Percentiles rank a stretch among this genome's conserved stretches.
phyloP scores from a whole-genome alignment of 1,140 invertebrate species.

The Caligus rogercresseyi region DNA sequence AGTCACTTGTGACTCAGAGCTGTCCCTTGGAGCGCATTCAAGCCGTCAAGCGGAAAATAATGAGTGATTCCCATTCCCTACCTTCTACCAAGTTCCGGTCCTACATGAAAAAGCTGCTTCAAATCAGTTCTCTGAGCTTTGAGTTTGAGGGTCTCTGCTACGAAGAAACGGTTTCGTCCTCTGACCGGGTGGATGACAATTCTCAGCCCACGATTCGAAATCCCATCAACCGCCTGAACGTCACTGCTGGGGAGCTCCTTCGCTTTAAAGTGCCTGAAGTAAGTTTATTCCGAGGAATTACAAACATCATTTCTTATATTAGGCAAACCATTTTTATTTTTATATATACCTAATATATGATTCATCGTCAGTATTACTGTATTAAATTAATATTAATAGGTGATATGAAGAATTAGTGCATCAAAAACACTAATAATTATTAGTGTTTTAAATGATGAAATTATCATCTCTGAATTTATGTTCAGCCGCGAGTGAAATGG shows the following conservation, averaged over 20 bases:
- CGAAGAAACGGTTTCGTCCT: neutral
- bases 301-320: neutral
- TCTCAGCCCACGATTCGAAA: slow-evolving; percentile 54
- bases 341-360: too few species aligned
- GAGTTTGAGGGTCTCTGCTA: neutral
- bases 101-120: neutral
- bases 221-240: slow-evolving; percentile 62
- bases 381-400: too few species aligned
- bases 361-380: too few species aligned
- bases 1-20: neutral
- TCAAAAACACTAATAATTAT: too few species aligned
- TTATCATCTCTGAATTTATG: too few species aligned
- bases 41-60: neutral
- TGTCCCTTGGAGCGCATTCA: neutral
- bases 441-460: too few species aligned
- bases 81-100: neutral
- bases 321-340: slow-evolving; percentile 10
- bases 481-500: too few species aligned
- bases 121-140: neutral
- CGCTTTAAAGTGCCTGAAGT: slow-evolving; percentile 46
- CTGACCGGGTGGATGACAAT: slow-evolving; percentile 32
- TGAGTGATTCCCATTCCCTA: neutral
- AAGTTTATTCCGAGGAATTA: too few species aligned
- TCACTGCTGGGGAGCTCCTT: slow-evolving; percentile 53
- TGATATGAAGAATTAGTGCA: too few species aligned